Conservation (phyloP, 2,888 invertebrate genomes). For the Thalpophila matura region DNA sequence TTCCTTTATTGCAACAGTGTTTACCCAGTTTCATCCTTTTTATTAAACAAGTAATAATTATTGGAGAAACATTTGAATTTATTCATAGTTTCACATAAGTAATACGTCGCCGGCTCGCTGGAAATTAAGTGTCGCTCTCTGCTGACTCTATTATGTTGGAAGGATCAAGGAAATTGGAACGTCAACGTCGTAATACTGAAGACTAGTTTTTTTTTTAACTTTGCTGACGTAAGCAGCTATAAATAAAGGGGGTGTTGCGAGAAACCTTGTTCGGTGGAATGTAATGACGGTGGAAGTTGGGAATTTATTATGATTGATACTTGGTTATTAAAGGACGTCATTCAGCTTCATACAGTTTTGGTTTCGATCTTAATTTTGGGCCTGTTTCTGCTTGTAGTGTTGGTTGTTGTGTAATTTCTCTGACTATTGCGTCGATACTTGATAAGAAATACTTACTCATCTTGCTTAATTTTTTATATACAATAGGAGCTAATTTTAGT, state of each 20-base stretch:
- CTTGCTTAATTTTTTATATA: no score
- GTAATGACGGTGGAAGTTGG: slow-evolving; percentile 29
- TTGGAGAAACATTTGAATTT: slow-evolving; percentile 63
- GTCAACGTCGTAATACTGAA: slow-evolving; percentile 66
- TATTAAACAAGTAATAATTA: slow-evolving; percentile 20
- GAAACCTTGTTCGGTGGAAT: slow-evolving; percentile 32
- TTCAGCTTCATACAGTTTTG: no score
- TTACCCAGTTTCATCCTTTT: background rate
- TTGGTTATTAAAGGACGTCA: slow-evolving; percentile 28
- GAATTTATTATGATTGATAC: slow-evolving; percentile 47
- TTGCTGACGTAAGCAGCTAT: slow-evolving; percentile 63
- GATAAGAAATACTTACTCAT: no score
- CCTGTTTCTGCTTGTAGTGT: no score
- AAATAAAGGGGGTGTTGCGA: slow-evolving; percentile 52
- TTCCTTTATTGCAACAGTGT: no score
- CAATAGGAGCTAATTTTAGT: no score
- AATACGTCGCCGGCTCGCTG: slow-evolving; percentile 63
- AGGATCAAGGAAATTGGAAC: slow-evolving; percentile 79
- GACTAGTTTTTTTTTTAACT: slow-evolving; percentile 60
- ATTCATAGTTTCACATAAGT: slow-evolving; percentile 69
- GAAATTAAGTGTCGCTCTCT: slow-evolving; percentile 76
- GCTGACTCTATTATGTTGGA: slow-evolving; percentile 71
- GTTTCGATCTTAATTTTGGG: no score
- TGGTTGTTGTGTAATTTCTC: background rate
- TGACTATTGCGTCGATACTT: background rate